phyloP scores from a whole-genome alignment of 2,113 vertebrate genomes.

The Ploceus nigricollis region DNA sequence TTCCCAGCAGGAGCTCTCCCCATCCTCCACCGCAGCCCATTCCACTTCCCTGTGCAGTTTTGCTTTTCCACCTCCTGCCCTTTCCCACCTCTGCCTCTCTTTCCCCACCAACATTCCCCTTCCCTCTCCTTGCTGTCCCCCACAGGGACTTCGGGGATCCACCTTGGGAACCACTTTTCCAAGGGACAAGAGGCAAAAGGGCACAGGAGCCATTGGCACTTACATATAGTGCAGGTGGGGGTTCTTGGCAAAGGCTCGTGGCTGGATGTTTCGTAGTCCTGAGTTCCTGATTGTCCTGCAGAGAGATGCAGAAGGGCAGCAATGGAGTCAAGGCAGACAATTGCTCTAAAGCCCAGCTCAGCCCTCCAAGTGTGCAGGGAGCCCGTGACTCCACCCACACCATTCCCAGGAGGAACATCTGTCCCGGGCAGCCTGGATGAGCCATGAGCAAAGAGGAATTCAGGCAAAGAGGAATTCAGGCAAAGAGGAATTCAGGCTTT shows the following conservation, averaged over 20 bases:
- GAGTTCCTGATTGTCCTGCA: conserved; percentile 95
- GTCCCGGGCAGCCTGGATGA: background rate
- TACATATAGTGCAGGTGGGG: conserved; percentile 94
- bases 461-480: background rate
- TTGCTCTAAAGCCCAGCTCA: background rate
- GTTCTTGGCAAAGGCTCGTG: conserved; percentile 93
- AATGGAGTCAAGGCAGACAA: background rate
- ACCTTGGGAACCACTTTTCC: background rate
- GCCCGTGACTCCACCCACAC: fast-evolving
- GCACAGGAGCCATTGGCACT: conserved; percentile 39
- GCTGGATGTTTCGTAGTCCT: conserved; percentile 90
- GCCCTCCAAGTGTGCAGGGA: fast-evolving
- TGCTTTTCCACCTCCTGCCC: background rate
- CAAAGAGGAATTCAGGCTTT: background rate
- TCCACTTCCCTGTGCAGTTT: background rate
- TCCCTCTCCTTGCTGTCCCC: background rate
- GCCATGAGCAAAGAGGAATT: background rate
- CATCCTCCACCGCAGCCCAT: background rate
- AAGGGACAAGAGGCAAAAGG: background rate
- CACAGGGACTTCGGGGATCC: fast-evolving
- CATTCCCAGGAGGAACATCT: fast-evolving
- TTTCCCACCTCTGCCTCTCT: background rate
- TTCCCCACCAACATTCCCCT: background rate
- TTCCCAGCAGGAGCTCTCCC: background rate
- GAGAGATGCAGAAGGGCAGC: conserved; percentile 18